These are phyloP conservation scores for Orientallactaga bullata DNA, from an alignment of 2,113 vertebrate genomes.

Conservation along the genomic window DNA sequence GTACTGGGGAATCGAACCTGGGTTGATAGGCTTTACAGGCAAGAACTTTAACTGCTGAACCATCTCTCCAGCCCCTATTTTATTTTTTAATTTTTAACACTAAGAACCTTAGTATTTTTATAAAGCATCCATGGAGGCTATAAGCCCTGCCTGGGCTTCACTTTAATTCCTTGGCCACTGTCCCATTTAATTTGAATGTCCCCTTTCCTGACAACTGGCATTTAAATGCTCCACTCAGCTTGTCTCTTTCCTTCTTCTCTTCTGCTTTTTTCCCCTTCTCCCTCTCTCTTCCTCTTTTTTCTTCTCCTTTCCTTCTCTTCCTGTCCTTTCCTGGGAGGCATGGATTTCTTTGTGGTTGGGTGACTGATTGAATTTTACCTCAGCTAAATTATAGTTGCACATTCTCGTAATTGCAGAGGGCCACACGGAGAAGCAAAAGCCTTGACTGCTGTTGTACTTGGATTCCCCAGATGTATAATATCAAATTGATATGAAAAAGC, in stretches of 20 bases:
- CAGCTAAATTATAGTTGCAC: slow-evolving; percentile 92
- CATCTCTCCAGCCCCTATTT: background rate
- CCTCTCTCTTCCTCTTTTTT: background rate
- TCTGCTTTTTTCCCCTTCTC: slow-evolving; percentile 58
- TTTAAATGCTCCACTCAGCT: slow-evolving; percentile 83
- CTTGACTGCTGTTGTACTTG: slow-evolving; percentile 88
- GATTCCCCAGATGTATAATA: slow-evolving; percentile 92
- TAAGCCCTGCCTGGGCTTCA: background rate
- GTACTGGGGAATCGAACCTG: background rate
- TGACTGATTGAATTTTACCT: slow-evolving; percentile 95
- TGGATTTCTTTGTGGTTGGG: slow-evolving; percentile 91
- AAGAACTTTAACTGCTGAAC: background rate
- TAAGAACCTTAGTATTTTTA: background rate
- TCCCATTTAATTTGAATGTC: slow-evolving; percentile 73
- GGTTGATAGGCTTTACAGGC: too few relatives aligned
- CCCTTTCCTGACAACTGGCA: slow-evolving; percentile 68
- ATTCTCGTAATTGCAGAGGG: slow-evolving; percentile 94
- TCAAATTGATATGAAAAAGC: slow-evolving; percentile 92
- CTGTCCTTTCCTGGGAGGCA: slow-evolving; percentile 85
- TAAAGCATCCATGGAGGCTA: background rate
- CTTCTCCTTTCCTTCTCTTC: background rate
- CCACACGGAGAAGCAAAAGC: slow-evolving; percentile 91
- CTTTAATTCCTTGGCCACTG: slow-evolving; percentile 59
- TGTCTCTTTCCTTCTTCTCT: slow-evolving; percentile 73
- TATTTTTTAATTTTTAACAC: slow-evolving; percentile 37